These are phyloP conservation scores for Hemiscyllium ocellatum DNA, from an alignment of 2,113 vertebrate genomes.

Conservation along the genomic window DNA sequence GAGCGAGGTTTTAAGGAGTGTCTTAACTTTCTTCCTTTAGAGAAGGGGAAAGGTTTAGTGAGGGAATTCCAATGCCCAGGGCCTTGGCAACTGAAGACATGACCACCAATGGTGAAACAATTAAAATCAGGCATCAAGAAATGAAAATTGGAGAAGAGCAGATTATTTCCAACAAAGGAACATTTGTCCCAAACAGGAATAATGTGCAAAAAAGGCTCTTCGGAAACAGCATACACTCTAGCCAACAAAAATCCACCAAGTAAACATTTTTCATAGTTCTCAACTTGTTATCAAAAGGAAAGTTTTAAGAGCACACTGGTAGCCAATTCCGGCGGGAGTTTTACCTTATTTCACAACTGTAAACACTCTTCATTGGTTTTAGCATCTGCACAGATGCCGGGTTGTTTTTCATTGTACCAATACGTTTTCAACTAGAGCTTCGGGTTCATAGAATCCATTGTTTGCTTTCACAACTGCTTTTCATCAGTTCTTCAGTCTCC, in stretches of 20 bases:
- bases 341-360: background rate
- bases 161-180: background rate
- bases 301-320: background rate
- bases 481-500: conserved; percentile 2
- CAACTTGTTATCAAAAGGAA: background rate
- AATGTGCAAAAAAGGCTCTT: background rate
- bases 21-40: background rate
- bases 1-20: background rate
- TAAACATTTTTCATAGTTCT: background rate
- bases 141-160: background rate
- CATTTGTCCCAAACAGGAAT: background rate
- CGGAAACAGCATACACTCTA: background rate
- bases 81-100: background rate
- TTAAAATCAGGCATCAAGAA: background rate
- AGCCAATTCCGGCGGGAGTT: background rate
- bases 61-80: background rate
- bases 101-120: background rate
- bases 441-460: conserved; percentile 21
- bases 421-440: background rate
- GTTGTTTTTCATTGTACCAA: background rate
- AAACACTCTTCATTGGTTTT: too few relatives aligned
- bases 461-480: conserved; percentile 26
- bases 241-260: background rate
- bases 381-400: background rate
- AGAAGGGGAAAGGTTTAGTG: background rate